Percentiles rank a stretch among this genome's conserved stretches.
Evolutionary conservation across 2,888 invertebrate genomes (phyloP).

Genomic region (Mactromeris polynyma): DNA sequence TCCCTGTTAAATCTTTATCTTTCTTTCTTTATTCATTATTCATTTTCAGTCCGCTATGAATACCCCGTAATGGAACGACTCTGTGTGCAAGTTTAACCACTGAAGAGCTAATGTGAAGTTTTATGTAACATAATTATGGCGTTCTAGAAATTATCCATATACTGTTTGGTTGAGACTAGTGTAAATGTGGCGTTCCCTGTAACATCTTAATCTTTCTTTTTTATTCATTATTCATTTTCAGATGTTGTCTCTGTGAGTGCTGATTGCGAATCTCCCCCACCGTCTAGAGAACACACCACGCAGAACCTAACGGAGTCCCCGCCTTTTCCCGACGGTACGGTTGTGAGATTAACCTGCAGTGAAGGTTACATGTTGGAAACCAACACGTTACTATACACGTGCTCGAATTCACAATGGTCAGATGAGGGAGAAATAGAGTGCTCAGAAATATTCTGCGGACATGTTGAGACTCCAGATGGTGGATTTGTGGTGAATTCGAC

Average conservation of each 20-base stretch:
- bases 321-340: constrained; percentile 14
- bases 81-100: no score
- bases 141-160: no score
- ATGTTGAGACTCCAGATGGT: constrained; percentile 32
- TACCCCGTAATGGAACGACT: no score
- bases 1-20: no score
- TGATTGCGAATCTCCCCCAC: constrained; percentile 5
- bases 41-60: no score
- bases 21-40: no score
- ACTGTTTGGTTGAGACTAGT: no score
- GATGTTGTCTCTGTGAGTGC: neutral
- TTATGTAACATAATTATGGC: no score
- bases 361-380: constrained; percentile 7
- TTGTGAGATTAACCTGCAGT: constrained; percentile 19
- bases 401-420: constrained; percentile 18
- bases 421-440: constrained; percentile 8
- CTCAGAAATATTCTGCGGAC: constrained; percentile 12
- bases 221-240: no score
- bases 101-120: no score
- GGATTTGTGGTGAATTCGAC: constrained; percentile 35
- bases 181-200: no score
- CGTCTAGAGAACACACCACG: neutral
- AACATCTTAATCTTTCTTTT: no score
- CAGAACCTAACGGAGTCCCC: constrained; percentile 26
- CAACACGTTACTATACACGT: constrained; percentile 10